These are phyloP conservation scores for Drosophila niveifrons DNA, from an alignment of 2,888 invertebrate species.

Conservation along the genomic window DNA sequence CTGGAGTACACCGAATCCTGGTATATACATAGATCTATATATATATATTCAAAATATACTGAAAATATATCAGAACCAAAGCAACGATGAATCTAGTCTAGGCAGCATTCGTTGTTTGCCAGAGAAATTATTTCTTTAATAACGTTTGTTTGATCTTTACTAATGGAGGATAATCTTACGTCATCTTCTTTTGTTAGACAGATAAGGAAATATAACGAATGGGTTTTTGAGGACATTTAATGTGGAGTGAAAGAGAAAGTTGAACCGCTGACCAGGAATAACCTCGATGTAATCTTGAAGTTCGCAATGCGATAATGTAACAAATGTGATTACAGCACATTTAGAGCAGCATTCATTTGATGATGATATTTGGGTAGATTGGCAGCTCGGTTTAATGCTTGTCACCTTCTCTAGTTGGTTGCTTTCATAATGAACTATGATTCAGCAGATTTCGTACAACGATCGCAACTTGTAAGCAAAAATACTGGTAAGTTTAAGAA, in stretches of 20 bases:
- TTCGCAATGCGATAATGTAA: neutral
- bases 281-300: neutral
- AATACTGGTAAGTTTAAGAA: conserved; percentile 5
- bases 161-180: too few species aligned
- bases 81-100: too few species aligned
- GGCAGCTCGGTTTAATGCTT: neutral
- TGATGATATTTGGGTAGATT: neutral
- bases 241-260: neutral
- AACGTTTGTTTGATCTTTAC: too few species aligned
- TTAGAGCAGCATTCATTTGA: neutral
- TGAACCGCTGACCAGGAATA: neutral
- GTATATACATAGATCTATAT: too few species aligned
- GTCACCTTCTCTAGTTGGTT: conserved; percentile 24
- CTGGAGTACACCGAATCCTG: too few species aligned
- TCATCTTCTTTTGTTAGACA: too few species aligned
- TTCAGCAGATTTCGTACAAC: conserved; percentile 17
- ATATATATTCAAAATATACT: too few species aligned
- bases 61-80: too few species aligned
- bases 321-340: neutral
- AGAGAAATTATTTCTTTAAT: too few species aligned
- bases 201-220: too few species aligned
- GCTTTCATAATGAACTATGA: conserved; percentile 38
- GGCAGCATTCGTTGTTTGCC: too few species aligned
- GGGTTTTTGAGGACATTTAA: neutral
- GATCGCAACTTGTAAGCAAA: conserved; percentile 4